These are phyloP conservation scores for Hephaestus fuliginosus DNA, from an alignment of 2,797 vertebrate genomes.

Conservation along the genomic window DNA sequence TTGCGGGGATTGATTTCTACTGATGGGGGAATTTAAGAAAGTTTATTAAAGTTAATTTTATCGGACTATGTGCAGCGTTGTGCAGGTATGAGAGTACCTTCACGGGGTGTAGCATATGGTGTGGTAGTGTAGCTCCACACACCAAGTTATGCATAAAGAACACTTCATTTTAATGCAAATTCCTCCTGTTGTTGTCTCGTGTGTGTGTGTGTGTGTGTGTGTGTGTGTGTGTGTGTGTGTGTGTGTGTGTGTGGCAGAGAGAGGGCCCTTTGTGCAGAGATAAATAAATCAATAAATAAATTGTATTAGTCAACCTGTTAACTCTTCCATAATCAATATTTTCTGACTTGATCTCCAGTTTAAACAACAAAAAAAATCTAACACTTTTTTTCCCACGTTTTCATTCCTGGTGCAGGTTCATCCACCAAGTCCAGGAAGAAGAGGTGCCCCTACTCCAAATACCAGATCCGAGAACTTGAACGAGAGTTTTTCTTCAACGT, in stretches of 20 bases:
- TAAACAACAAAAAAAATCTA: neutral
- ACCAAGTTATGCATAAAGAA: neutral
- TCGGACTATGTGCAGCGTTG: neutral
- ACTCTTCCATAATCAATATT: neutral
- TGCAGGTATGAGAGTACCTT: neutral
- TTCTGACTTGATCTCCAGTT: neutral
- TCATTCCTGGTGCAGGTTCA: slow-evolving; percentile 81
- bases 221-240: slow-evolving; percentile 23
- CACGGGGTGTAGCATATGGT: neutral
- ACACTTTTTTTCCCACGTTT: too few relatives aligned
- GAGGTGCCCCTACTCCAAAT: slow-evolving; percentile 98
- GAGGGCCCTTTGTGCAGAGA: slow-evolving; percentile 35
- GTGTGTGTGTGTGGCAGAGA: slow-evolving; percentile 24
- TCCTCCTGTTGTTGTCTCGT: slow-evolving; percentile 11
- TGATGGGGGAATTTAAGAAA: slow-evolving; percentile 8
- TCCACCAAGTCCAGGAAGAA: slow-evolving; percentile 96
- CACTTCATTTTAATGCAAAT: slow-evolving; percentile 28
- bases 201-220: slow-evolving; percentile 26
- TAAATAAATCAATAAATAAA: slow-evolving; percentile 14
- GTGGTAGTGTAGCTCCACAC: neutral
- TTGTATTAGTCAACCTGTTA: slow-evolving; percentile 5
- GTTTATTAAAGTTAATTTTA: slow-evolving; percentile 7
- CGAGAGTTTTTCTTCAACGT: slow-evolving; percentile 99
- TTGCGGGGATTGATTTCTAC: slow-evolving; percentile 22
- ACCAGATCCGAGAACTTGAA: slow-evolving; percentile 99